A percentile compares a stretch with the other conserved stretches of the same genome.
Evolutionary conservation across 2,797 vertebrate species (phyloP).

Genomic region (Oreonectes daqikongensis): DNA sequence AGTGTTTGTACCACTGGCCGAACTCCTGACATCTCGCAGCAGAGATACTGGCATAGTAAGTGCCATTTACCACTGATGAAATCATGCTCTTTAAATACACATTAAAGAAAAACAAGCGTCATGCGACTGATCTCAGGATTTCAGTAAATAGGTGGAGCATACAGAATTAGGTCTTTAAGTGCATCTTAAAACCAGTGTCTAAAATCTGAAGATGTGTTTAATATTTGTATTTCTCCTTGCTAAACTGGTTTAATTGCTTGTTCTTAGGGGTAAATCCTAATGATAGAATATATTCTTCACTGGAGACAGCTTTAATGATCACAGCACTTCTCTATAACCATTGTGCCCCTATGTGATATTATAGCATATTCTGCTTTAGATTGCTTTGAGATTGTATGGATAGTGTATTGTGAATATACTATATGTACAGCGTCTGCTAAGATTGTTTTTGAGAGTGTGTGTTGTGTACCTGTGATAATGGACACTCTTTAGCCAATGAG

Average conservation of each 20-base stretch:
- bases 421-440: neutral
- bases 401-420: neutral
- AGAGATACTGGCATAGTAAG: conserved; percentile 98
- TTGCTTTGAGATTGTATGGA: neutral
- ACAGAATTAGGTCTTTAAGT: too few species aligned
- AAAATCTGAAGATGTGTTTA: neutral
- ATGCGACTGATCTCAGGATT: too few species aligned
- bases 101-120: neutral
- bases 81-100: conserved; percentile 90
- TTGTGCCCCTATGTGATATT: neutral
- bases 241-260: conserved; percentile 29
- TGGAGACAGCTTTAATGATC: neutral
- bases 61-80: conserved; percentile 98
- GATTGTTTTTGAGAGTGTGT: neutral
- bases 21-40: conserved; percentile 98
- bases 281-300: conserved; percentile 3
- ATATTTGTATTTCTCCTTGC: conserved; percentile 2
- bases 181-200: neutral
- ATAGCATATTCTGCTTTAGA: neutral
- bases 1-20: conserved; percentile 99
- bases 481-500: conserved; percentile 99
- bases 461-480: conserved; percentile 91
- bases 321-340: neutral
- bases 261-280: conserved; percentile 17
- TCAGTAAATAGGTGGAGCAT: too few species aligned